Evolutionary conservation across 2,888 invertebrate genomes (phyloP), one percentile per base, ranked within the genome.

Genomic region (Craniophora ligustri): DNA sequence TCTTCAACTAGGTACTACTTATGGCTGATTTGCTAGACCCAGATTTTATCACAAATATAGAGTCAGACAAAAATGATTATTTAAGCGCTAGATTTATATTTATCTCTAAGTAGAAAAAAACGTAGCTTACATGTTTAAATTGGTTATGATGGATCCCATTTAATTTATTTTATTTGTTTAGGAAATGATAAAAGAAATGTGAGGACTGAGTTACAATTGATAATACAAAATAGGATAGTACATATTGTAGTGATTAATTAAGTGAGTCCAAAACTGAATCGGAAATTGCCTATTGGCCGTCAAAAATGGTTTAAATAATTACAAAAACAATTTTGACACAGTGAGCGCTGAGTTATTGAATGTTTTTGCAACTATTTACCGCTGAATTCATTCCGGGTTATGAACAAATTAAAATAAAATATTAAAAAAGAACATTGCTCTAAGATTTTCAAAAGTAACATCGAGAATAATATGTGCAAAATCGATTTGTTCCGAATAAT

Each of bases 291-390:
- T 48, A 62, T 48, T 46, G 45, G 19, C 50, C 48, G 50, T 51
- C 45, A 39, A 50, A 64, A 64, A 49, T 55, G 35, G 23, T 46
- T 51, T 26, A 42, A 61, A 50, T 36, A 60, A 47, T 55, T 56
- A 61, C 56, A 50, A 42, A n/a, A 61, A 50, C 19, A 28, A 26
- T 66, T 49, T 35, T 16, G 13, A 48, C 34, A 34, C 34, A 47
- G 48, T 7, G 30, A 45, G 48, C 7, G 23, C 61, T 44, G 26
- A 45, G 2, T 18, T 18, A 49, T 40, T 23, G 8, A n/a, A 26
- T 40, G 16, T 35, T 46, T 30, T 47, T 40, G 32, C 28, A 47
- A 53, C 23, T 21, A 32, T 38, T 39, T 57, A 10, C 10, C 11
- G 44, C 3, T 32, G 1, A 13, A 26, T 18, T 34, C 7, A 46